Evolutionary conservation across 2,113 vertebrate species (phyloP).

Genomic region (Brachypodius melanocephalos): DNA sequence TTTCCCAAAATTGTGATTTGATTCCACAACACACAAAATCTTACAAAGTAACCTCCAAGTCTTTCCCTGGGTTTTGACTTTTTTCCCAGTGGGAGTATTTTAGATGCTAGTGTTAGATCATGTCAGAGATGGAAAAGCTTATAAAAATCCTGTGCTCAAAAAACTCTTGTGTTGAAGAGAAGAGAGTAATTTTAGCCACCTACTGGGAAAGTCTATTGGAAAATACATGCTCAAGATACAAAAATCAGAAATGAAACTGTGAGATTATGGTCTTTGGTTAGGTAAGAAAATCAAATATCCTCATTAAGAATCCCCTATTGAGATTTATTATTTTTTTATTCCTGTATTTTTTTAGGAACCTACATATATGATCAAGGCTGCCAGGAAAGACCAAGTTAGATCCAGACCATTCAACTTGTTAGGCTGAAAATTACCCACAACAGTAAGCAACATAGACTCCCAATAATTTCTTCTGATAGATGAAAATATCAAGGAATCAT

Average conservation of each 20-base stretch:
- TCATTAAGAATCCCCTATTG: neutral
- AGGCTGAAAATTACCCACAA: neutral
- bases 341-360: neutral
- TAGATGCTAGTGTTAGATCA: neutral
- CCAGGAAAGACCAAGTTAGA: neutral
- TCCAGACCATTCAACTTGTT: neutral
- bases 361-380: neutral
- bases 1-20: neutral
- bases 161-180: neutral
- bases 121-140: neutral
- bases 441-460: accelerated
- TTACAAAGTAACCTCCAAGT: neutral
- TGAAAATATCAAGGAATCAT: neutral
- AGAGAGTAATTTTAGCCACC: neutral
- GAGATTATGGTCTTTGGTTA: neutral
- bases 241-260: neutral
- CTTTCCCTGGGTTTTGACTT: neutral
- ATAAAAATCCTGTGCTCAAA: neutral
- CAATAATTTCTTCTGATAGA: neutral
- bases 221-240: neutral
- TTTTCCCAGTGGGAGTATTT: neutral
- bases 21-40: neutral
- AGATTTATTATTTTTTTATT: neutral
- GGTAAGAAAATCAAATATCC: neutral
- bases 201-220: neutral